phyloP scores from a whole-genome alignment of 2,888 invertebrate genomes.

The Clivina fossor region DNA sequence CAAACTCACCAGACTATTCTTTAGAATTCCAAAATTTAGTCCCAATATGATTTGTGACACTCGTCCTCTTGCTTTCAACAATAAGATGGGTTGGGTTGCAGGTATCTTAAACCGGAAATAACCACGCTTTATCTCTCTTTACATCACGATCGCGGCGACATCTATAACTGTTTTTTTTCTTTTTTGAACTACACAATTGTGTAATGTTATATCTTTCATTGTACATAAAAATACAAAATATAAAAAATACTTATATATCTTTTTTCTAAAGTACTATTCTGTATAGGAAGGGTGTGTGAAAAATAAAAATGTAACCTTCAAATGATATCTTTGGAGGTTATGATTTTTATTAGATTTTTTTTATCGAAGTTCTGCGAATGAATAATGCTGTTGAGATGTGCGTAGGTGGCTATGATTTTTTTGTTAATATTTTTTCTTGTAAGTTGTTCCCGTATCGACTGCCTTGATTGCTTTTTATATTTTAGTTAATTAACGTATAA shows the following conservation, averaged over 20 bases:
- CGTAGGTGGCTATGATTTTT: background rate
- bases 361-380: background rate
- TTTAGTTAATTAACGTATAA: background rate
- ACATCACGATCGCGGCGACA: no score
- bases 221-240: background rate
- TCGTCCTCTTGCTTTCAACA: background rate
- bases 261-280: background rate
- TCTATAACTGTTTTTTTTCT: background rate
- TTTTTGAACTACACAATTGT: background rate
- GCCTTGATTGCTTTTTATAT: background rate
- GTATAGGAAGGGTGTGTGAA: background rate
- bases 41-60: constrained; percentile 5
- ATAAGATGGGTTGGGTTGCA: background rate
- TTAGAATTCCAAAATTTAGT: background rate
- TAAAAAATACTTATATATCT: background rate
- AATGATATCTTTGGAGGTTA: background rate
- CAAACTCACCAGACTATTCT: background rate
- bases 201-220: constrained; percentile 1
- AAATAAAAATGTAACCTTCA: background rate
- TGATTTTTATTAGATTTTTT: background rate
- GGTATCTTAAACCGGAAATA: constrained; percentile 7
- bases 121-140: background rate
- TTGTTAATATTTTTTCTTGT: background rate
- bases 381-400: background rate
- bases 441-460: no score